Percentiles rank a stretch among this genome's conserved stretches.
phyloP scores from a whole-genome alignment of 2,888 invertebrate species.

The Oscheius sp. region DNA sequence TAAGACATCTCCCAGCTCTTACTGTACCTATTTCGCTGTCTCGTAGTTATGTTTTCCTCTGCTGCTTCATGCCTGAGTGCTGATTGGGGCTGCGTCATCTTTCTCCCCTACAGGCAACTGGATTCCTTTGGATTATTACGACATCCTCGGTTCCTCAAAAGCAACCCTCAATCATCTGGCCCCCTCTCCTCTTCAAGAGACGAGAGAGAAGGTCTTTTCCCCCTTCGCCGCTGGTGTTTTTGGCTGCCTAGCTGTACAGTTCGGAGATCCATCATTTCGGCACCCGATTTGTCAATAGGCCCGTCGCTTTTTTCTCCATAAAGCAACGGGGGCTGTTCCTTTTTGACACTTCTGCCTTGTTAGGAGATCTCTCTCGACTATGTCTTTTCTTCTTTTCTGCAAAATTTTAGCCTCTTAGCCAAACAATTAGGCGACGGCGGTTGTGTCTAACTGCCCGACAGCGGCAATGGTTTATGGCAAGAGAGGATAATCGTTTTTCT shows the following conservation, averaged over 20 bases:
- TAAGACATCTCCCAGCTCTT: not conserved
- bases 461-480: not conserved
- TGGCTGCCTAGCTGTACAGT: not conserved
- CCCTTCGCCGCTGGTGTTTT: not conserved
- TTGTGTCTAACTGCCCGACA: too few relatives aligned
- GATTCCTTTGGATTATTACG: constrained; percentile 37
- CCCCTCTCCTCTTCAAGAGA: not conserved
- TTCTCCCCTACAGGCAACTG: constrained; percentile 26
- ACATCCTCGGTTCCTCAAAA: constrained; percentile 35
- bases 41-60: not conserved
- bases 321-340: not conserved
- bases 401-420: not conserved
- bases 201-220: not conserved
- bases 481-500: too few relatives aligned
- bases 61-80: constrained; percentile 31
- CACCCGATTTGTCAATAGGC: constrained; percentile 30
- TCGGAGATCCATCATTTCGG: constrained; percentile 33
- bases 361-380: too few relatives aligned
- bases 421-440: too few relatives aligned
- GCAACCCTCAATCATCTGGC: constrained; percentile 25
- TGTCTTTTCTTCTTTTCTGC: not conserved
- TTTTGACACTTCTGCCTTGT: not conserved
- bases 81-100: constrained; percentile 10
- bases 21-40: constrained; percentile 11
- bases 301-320: constrained; percentile 21